Conservation (phyloP, 1,140 invertebrate species). For the Diachasmimorpha longicaudata region DNA sequence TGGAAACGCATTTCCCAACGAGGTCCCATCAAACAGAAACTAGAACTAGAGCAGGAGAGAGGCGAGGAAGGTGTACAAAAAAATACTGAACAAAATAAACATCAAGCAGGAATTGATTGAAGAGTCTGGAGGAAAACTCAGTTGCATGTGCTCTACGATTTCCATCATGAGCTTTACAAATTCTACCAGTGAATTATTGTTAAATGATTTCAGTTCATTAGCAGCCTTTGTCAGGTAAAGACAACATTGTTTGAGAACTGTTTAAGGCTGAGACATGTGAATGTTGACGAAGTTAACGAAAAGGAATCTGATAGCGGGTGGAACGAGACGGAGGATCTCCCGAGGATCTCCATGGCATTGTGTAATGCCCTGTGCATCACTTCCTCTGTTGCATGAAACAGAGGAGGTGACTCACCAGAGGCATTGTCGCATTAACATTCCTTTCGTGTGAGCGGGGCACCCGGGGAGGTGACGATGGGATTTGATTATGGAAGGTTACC, state of each 20-base stretch:
- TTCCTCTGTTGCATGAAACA: conserved; percentile 45
- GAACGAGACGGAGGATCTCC: conserved; percentile 17
- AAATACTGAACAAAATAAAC: neutral
- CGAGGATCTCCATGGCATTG: conserved; percentile 25
- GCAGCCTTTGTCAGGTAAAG: too few relatives aligned
- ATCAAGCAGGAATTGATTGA: conserved; percentile 2
- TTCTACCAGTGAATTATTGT: too few relatives aligned
- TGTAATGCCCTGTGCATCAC: conserved; percentile 19
- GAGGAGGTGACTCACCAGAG: conserved; percentile 36
- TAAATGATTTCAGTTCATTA: too few relatives aligned
- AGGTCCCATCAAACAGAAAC: neutral
- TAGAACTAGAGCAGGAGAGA: neutral
- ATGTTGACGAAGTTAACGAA: conserved; percentile 4
- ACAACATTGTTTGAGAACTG: too few relatives aligned
- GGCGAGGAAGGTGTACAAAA: neutral
- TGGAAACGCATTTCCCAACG: neutral
- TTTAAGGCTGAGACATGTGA: neutral
- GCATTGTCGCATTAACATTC: conserved; percentile 63
- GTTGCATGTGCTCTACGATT: too few relatives aligned
- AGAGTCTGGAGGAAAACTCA: too few relatives aligned
- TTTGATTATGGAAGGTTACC: conserved; percentile 59
- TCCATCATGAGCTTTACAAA: too few relatives aligned
- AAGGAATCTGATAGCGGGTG: neutral
- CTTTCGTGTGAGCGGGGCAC: conserved; percentile 58
- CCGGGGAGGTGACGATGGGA: conserved; percentile 51